A percentile compares a stretch with the other conserved stretches of the same genome.
phyloP scores from a whole-genome alignment of 2,797 vertebrate species.

The Poecilia gillii region DNA sequence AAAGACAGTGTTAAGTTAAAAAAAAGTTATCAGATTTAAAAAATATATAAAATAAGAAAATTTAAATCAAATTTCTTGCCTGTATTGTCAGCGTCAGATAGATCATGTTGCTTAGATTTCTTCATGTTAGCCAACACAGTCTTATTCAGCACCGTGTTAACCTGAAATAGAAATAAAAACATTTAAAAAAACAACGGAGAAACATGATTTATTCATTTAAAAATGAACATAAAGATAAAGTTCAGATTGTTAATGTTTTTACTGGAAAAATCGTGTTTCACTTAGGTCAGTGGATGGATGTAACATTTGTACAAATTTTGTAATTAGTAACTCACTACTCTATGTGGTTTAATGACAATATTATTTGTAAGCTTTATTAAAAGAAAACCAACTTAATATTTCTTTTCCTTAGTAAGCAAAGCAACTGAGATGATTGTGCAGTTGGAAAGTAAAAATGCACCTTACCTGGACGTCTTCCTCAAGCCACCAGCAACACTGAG shows the following conservation, averaged over 20 bases:
- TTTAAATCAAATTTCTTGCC: constrained; percentile 35
- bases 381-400: neutral
- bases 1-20: neutral
- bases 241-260: neutral
- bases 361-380: neutral
- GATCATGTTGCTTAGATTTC: constrained; percentile 1
- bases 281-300: neutral
- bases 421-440: neutral
- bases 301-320: neutral
- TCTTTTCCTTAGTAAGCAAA: neutral
- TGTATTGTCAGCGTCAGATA: constrained; percentile 7
- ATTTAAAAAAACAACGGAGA: neutral
- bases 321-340: neutral
- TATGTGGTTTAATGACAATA: neutral
- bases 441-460: neutral
- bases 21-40: neutral
- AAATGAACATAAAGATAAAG: neutral
- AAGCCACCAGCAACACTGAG: constrained; percentile 23
- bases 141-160: neutral
- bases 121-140: constrained; percentile 51
- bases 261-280: neutral
- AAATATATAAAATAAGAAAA: neutral
- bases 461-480: constrained; percentile 38
- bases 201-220: neutral
- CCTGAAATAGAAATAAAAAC: neutral